These are phyloP conservation scores for Oopsacas minuta DNA, from an alignment of 37 sponge, comb jelly and placozoan species.

Conservation along the genomic window DNA sequence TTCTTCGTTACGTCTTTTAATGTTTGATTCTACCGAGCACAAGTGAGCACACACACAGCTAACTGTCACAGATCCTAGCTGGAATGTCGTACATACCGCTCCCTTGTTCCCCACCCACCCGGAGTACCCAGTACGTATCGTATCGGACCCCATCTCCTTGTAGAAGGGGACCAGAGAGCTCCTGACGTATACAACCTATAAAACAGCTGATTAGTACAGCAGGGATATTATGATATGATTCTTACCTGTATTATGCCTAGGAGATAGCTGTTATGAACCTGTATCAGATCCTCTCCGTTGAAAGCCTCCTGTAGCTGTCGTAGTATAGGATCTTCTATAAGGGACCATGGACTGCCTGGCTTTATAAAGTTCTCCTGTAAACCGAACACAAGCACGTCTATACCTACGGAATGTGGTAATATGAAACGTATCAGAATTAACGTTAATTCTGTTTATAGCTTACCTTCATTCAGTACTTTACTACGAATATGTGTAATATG, in stretches of 20 bases:
- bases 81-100: not conserved
- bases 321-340: not conserved
- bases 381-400: not conserved
- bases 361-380: slow-evolving; percentile 2
- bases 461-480: not conserved
- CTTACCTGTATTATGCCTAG: not conserved
- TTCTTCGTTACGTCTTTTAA: not conserved
- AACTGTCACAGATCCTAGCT: not conserved
- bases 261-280: not conserved
- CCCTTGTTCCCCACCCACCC: slow-evolving; percentile 27
- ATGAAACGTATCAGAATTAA: not conserved
- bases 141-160: slow-evolving; percentile 21
- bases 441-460: too few relatives aligned
- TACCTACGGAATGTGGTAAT: not conserved
- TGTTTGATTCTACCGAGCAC: not conserved
- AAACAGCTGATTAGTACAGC: not conserved
- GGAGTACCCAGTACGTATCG: slow-evolving; percentile 45
- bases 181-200: slow-evolving; percentile 49
- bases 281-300: slow-evolving; percentile 1
- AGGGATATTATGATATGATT: not conserved
- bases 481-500: not conserved
- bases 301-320: not conserved
- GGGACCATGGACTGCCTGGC: not conserved
- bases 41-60: not conserved
- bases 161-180: slow-evolving; percentile 57